These are phyloP conservation scores for Sebastolobus alascanus DNA, from an alignment of 2,797 vertebrate species.

Conservation along the genomic window DNA sequence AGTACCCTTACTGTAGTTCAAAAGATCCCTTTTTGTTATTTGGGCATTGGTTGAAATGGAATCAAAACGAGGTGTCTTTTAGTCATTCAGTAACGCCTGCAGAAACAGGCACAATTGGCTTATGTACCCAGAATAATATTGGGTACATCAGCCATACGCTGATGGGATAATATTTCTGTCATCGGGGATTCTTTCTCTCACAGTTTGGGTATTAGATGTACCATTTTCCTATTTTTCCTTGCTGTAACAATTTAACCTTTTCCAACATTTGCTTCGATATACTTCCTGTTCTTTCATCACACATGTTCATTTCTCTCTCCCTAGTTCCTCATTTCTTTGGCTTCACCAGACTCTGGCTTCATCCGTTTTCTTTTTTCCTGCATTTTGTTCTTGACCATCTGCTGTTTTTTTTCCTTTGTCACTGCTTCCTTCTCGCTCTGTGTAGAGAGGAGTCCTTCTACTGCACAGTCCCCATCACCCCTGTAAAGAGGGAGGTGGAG, in stretches of 20 bases:
- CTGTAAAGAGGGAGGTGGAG: constrained; percentile 92
- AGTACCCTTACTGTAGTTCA: constrained; percentile 42
- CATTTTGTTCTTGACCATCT: constrained; percentile 75
- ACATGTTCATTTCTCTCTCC: constrained; percentile 61
- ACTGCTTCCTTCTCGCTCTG: constrained; percentile 69
- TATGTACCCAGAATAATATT: not conserved
- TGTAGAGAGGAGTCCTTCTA: constrained; percentile 94
- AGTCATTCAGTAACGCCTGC: constrained; percentile 7
- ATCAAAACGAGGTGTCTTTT: not conserved
- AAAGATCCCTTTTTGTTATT: constrained; percentile 30
- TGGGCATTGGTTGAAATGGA: constrained; percentile 4
- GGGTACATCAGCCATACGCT: not conserved
- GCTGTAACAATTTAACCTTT: constrained; percentile 54
- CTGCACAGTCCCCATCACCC: constrained; percentile 95
- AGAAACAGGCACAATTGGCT: not conserved
- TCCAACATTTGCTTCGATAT: constrained; percentile 56
- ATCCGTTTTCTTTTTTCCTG: constrained; percentile 63
- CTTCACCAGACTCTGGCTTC: constrained; percentile 55
- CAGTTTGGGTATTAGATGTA: constrained; percentile 41
- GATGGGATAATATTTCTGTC: not conserved
- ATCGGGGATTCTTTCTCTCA: constrained; percentile 37
- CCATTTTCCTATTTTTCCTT: constrained; percentile 46
- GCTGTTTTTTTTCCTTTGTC: constrained; percentile 66
- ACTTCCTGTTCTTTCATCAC: constrained; percentile 61
- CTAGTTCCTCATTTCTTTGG: constrained; percentile 72